phyloP scores from a whole-genome alignment of 1,140 invertebrate species.

The Piezodorus guildinii region DNA sequence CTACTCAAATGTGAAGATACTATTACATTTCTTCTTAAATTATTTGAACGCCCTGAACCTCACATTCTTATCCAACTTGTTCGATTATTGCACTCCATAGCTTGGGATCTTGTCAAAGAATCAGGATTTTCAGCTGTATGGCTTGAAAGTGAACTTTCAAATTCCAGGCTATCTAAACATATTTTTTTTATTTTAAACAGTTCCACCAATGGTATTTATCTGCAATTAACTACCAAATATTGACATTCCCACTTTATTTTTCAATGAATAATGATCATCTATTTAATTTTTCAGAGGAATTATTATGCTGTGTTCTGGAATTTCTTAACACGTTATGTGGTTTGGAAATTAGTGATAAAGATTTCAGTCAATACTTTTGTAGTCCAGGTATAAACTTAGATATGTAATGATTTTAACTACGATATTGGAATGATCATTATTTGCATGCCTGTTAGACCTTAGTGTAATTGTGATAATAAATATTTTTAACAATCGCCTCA shows the following conservation, averaged over 20 bases:
- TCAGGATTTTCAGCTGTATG: constrained; percentile 34
- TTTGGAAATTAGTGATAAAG: constrained; percentile 23
- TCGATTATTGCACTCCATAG: constrained; percentile 44
- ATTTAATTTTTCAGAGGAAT: constrained; percentile 23
- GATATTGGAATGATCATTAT: too few relatives aligned
- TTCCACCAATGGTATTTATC: constrained; percentile 48
- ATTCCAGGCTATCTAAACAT: constrained; percentile 39
- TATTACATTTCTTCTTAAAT: constrained; percentile 42
- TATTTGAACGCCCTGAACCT: constrained; percentile 15
- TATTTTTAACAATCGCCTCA: background rate
- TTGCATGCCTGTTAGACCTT: too few relatives aligned
- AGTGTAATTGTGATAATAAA: background rate
- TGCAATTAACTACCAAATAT: background rate
- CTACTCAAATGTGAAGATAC: constrained; percentile 37
- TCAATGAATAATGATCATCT: background rate
- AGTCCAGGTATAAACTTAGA: constrained; percentile 20
- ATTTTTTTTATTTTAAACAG: constrained; percentile 52
- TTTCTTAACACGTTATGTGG: constrained; percentile 26
- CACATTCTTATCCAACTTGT: constrained; percentile 47
- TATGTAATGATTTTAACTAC: background rate
- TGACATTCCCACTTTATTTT: background rate
- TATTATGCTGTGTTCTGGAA: constrained; percentile 22
- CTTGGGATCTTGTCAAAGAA: constrained; percentile 37
- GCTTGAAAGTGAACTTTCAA: constrained; percentile 37
- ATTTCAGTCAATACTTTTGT: constrained; percentile 26